Conservation (phyloP, 2,888 invertebrate species). For the Matsumyia berberina region DNA sequence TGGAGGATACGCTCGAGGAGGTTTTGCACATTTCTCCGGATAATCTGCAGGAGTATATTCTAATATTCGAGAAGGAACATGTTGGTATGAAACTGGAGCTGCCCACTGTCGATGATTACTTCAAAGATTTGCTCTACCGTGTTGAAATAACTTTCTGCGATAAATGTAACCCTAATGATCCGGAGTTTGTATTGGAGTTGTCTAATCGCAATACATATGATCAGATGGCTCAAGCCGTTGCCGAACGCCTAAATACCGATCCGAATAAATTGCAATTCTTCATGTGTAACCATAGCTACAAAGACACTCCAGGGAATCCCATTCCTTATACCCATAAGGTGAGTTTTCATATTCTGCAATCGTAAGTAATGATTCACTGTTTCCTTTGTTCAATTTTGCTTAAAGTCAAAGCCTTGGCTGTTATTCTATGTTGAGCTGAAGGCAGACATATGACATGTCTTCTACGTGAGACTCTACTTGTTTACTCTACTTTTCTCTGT, state of each 20-base stretch:
- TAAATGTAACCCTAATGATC: conserved; percentile 96
- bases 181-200: conserved; percentile 92
- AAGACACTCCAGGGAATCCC: conserved; percentile 82
- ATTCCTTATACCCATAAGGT: conserved; percentile 83
- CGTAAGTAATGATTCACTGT: conserved; percentile 52
- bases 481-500: no score
- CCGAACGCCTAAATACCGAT: conserved; percentile 95
- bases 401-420: no score
- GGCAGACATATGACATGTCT: no score
- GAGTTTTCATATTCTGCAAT: no score
- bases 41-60: conserved; percentile 98
- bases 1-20: conserved; percentile 92
- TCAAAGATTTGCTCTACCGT: conserved; percentile 93
- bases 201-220: conserved; percentile 97
- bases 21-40: conserved; percentile 85
- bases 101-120: conserved; percentile 97
- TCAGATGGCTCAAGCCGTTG: conserved; percentile 96
- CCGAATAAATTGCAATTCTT: conserved; percentile 98
- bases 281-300: conserved; percentile 91
- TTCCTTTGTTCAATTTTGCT: no score
- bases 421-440: no score
- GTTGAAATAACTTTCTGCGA: conserved; percentile 98
- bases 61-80: conserved; percentile 97
- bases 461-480: no score
- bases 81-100: conserved; percentile 91